phyloP scores from a whole-genome alignment of 2,888 invertebrate species.

The Tetragnatha montana region DNA sequence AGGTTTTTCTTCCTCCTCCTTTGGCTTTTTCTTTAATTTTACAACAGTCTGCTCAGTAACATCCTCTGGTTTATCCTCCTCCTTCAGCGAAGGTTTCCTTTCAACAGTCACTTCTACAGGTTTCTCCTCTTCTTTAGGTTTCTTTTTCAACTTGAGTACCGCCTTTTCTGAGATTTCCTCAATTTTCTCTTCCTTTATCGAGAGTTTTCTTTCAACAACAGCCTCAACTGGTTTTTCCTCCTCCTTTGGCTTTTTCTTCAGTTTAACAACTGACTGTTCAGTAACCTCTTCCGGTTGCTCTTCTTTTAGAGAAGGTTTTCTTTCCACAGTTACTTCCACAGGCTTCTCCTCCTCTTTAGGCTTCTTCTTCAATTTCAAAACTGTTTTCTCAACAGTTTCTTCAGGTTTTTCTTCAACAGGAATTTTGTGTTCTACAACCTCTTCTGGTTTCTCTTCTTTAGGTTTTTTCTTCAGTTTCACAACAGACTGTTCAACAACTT shows the following conservation, averaged over 20 bases:
- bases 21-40: slow-evolving; percentile 60
- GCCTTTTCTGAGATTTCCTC: slow-evolving; percentile 55
- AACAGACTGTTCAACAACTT: slow-evolving; percentile 10
- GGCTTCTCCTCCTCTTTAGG: slow-evolving; percentile 18
- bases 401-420: slow-evolving; percentile 10
- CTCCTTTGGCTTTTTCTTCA: slow-evolving; percentile 13
- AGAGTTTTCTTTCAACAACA: slow-evolving; percentile 25
- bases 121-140: slow-evolving; percentile 54
- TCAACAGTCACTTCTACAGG: slow-evolving; percentile 17
- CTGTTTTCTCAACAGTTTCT: slow-evolving; percentile 16
- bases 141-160: slow-evolving; percentile 53
- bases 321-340: slow-evolving; percentile 42
- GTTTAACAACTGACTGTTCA: slow-evolving; percentile 7
- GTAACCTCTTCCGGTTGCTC: slow-evolving; percentile 40
- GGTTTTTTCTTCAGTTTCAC: slow-evolving; percentile 44
- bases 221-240: slow-evolving; percentile 27
- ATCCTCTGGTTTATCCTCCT: slow-evolving; percentile 40
- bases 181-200: slow-evolving; percentile 33
- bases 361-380: slow-evolving; percentile 16
- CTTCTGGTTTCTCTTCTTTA: slow-evolving; percentile 43
- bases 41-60: slow-evolving; percentile 31
- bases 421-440: slow-evolving; percentile 21
- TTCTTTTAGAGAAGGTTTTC: slow-evolving; percentile 39
- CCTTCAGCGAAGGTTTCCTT: slow-evolving; percentile 14
- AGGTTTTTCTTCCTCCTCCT: neutral